Base-by-base conservation (phyloP, 2,797 vertebrate species). In the Chloroceryle amazona region DNA sequence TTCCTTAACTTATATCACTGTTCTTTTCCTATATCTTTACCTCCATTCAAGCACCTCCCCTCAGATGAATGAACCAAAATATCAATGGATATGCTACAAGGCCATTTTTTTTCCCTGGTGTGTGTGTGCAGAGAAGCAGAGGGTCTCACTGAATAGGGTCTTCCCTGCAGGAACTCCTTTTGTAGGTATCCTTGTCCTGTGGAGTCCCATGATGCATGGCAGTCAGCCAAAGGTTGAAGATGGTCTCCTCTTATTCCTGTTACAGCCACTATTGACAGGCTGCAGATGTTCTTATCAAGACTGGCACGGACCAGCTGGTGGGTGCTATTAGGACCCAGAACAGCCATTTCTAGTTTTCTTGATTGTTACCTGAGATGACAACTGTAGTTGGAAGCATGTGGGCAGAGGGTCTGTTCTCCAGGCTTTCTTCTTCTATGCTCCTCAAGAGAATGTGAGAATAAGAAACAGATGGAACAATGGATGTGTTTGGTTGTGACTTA, bases 401-500 rank as follows among this genome's bases (percentile, higher is more conserved):
- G 8, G 11, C 31, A 35, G n/a, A 58, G 7, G 8, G 2, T 6
- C 37, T 92, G 5, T 42, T 78, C 29, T 60, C 11, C 37, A 71
- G 39, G 3, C 14, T 81, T 83, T 35, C 35, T 81, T 51, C 21
- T 54, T 10, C 35, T 37, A 2, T 42, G 33, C 0, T 81, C 1
- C 31, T 85, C 29, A 26, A 61, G 78, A 16, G 11, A 76, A 63
- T 5, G 8, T 39, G 47, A 42, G 68, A 62, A 41, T 26, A 10
- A 76, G 52, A 70, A 86, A 31, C 16, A 51, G 0, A 1, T 35
- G 31, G 37, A 78, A 28, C 0, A 0, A 63, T 22, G 35, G 31
- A 20, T 37, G 15, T 18, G 42, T 46, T 52, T 74, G 23, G 3
- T 17, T 79, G 19, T 67, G 29, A 67, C 33, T 70, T 35, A 31